Percentiles rank a stretch among this genome's conserved stretches.
phyloP scores from a whole-genome alignment of 2,888 invertebrate genomes.

The Leptarthrus brevirostris region DNA sequence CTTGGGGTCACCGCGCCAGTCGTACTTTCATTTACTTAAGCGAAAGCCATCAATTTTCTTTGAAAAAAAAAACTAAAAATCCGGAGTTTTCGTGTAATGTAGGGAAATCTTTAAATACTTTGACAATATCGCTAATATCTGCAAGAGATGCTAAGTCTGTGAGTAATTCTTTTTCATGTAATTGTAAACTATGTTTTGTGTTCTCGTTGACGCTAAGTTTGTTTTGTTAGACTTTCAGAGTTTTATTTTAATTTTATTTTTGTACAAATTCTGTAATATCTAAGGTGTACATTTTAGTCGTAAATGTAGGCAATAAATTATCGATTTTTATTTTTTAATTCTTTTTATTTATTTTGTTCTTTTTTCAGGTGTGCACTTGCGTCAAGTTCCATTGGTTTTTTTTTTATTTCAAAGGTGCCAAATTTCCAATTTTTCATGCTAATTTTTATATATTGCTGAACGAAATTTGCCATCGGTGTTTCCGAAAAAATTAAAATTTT shows the following conservation, averaged over 20 bases:
- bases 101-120: conserved; percentile 4
- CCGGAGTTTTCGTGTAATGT: no score
- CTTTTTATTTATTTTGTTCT: conserved; percentile 8
- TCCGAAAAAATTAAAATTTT: no score
- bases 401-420: no score
- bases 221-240: conserved; percentile 10
- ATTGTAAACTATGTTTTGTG: conserved; percentile 13
- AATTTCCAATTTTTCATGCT: no score
- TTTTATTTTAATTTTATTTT: conserved; percentile 34
- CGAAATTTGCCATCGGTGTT: no score
- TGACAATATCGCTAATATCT: not conserved
- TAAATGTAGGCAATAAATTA: conserved; percentile 35
- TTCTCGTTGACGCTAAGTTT: conserved; percentile 18
- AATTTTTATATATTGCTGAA: no score
- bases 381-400: no score
- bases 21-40: not conserved
- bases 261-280: conserved; percentile 28
- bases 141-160: conserved; percentile 9
- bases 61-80: no score
- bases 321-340: conserved; percentile 16
- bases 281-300: conserved; percentile 41
- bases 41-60: no score
- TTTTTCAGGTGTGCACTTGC: no score
- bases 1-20: not conserved
- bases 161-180: not conserved